Evolutionary conservation across 2,797 vertebrate species (phyloP).

Genomic region (Luscinia luscinia): DNA sequence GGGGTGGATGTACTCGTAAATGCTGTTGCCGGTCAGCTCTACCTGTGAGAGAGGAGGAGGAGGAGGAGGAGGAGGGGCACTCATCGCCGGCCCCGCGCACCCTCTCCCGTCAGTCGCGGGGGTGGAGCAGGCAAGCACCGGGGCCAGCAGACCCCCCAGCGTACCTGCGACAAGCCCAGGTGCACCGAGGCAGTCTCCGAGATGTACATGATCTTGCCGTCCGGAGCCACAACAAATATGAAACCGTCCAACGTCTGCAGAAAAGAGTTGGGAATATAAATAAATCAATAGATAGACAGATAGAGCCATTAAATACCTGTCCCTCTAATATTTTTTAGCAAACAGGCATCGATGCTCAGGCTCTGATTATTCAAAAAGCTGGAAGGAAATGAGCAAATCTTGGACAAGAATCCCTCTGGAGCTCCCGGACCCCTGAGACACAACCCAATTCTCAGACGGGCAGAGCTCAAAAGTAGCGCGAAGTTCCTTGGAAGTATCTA

Average conservation of each 20-base stretch:
- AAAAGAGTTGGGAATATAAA: background rate
- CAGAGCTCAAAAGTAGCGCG: background rate
- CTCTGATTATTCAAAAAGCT: background rate
- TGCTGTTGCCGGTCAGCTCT: conserved; percentile 98
- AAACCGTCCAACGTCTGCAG: conserved; percentile 94
- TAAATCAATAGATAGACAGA: background rate
- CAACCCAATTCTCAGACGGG: background rate
- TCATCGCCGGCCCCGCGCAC: background rate
- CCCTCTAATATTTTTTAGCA: background rate
- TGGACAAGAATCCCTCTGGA: background rate
- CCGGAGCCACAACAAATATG: conserved; percentile 96
- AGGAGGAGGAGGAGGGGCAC: background rate
- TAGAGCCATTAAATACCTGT: background rate
- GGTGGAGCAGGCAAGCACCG: background rate
- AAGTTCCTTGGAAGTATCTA: background rate
- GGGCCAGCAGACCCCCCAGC: background rate
- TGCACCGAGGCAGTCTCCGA: conserved; percentile 97
- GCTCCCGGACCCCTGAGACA: background rate
- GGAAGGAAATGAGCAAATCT: background rate
- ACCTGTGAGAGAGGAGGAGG: conserved; percentile 83
- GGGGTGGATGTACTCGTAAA: conserved; percentile 97
- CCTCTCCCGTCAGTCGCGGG: background rate
- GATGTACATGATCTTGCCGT: conserved; percentile 99
- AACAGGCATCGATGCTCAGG: background rate
- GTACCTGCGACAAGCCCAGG: conserved; percentile 95